A percentile compares a stretch with the other conserved stretches of the same genome.
phyloP scores from a whole-genome alignment of 2,888 invertebrate species.

The Spisula subtruncata region DNA sequence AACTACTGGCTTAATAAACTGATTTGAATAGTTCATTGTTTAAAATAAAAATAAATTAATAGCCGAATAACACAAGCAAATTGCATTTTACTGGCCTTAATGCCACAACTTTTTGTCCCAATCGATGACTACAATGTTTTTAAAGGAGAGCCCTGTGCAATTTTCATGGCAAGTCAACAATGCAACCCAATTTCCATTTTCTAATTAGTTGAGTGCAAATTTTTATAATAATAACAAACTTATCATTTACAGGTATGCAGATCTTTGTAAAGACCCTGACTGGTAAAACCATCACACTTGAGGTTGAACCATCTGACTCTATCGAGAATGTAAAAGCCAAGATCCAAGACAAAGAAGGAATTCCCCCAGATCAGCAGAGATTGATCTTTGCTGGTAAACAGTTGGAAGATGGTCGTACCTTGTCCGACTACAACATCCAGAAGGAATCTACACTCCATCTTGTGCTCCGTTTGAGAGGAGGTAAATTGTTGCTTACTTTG shows the following conservation, averaged over 20 bases:
- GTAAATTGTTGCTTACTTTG: not conserved
- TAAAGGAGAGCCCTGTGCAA: too few species aligned
- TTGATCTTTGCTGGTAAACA: conserved; percentile 98
- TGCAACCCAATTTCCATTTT: too few species aligned
- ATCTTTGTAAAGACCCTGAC: conserved; percentile 79
- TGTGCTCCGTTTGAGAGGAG: conserved; percentile 94
- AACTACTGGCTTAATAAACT: too few species aligned
- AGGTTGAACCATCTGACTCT: conserved; percentile 94
- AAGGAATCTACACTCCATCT: conserved; percentile 97
- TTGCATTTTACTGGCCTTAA: too few species aligned
- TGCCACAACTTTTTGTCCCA: too few species aligned
- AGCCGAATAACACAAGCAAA: too few species aligned
- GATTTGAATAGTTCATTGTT: too few species aligned
- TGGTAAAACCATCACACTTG: conserved; percentile 79
- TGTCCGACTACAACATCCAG: conserved; percentile 97
- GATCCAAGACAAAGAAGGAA: conserved; percentile 89
- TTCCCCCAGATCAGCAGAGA: conserved; percentile 93
- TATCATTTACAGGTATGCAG: conserved; percentile 90
- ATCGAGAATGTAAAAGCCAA: conserved; percentile 96
- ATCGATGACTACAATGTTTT: too few species aligned
- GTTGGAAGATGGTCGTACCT: conserved; percentile 96
- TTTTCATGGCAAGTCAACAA: too few species aligned
- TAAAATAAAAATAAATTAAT: too few species aligned
- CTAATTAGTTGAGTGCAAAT: too few species aligned
- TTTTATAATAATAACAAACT: conserved; percentile 84